A percentile compares a stretch with the other conserved stretches of the same genome.
These are phyloP conservation scores for Spatulosminthurus flaviceps DNA, from an alignment of 2,888 invertebrate genomes.

Conservation along the genomic window DNA sequence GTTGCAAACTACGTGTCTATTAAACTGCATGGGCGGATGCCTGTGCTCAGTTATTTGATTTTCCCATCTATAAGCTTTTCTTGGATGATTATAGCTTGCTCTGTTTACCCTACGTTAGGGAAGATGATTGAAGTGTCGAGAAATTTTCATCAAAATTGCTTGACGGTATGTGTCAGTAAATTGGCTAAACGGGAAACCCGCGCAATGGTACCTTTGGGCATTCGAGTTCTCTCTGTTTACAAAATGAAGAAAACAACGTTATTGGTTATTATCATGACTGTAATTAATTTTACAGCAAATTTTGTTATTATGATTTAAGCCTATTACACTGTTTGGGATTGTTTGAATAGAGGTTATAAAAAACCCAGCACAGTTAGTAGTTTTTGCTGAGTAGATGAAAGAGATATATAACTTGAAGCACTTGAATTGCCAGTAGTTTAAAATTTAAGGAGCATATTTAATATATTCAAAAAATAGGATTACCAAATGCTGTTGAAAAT, in stretches of 20 bases:
- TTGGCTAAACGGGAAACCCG: not conserved
- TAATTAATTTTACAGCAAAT: constrained; percentile 1
- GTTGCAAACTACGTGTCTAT: not conserved
- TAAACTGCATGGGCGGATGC: not conserved
- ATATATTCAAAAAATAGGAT: too few relatives aligned
- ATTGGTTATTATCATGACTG: not conserved
- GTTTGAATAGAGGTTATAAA: too few relatives aligned
- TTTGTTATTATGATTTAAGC: not conserved
- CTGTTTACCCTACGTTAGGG: not conserved
- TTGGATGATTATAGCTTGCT: not conserved
- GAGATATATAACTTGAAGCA: too few relatives aligned
- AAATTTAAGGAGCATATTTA: too few relatives aligned
- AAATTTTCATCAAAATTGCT: not conserved
- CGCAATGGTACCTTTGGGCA: not conserved
- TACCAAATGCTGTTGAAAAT: too few relatives aligned
- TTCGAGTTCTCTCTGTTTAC: not conserved
- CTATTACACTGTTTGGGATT: too few relatives aligned
- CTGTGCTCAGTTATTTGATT: not conserved
- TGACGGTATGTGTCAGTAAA: not conserved
- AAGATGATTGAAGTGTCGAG: not conserved
- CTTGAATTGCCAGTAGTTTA: too few relatives aligned
- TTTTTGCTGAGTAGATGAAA: too few relatives aligned
- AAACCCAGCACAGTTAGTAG: too few relatives aligned
- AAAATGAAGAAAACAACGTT: not conserved
- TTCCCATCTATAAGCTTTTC: not conserved